These are phyloP conservation scores for Callosobruchus maculatus DNA, from an alignment of 2,888 invertebrate species.

Conservation along the genomic window DNA sequence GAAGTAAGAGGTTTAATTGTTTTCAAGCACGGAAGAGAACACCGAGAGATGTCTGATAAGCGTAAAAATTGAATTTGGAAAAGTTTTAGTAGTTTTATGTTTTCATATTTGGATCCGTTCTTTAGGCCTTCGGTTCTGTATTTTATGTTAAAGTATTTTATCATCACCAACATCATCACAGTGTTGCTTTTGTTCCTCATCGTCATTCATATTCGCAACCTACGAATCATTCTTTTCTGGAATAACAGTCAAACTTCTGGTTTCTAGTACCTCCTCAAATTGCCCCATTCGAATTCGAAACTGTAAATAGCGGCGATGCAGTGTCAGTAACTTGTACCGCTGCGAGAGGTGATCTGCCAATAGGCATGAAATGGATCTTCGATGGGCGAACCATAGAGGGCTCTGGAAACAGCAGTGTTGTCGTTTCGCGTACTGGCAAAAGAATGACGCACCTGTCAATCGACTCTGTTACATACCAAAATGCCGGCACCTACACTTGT, in stretches of 20 bases:
- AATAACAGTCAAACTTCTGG: neutral
- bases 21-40: too few species aligned
- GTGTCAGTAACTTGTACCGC: slow-evolving; percentile 61
- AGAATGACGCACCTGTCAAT: slow-evolving; percentile 54
- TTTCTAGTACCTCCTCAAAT: slow-evolving; percentile 38
- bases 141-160: too few species aligned
- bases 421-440: slow-evolving; percentile 48
- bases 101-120: too few species aligned
- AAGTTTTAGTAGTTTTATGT: too few species aligned
- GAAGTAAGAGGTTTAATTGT: too few species aligned
- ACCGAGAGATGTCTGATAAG: too few species aligned
- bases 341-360: slow-evolving; percentile 66
- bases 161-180: neutral
- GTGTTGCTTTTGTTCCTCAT: neutral
- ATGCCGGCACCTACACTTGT: slow-evolving; percentile 55
- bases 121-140: too few species aligned
- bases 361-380: slow-evolving; percentile 41
- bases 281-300: slow-evolving; percentile 52
- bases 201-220: neutral
- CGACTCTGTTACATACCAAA: slow-evolving; percentile 51
- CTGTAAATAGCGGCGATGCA: slow-evolving; percentile 62
- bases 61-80: too few species aligned
- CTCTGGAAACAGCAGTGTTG: slow-evolving; percentile 40
- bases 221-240: neutral
- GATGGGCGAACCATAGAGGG: slow-evolving; percentile 42